Conservation (phyloP, 2,113 vertebrate species). For the Platichthys flesus region DNA sequence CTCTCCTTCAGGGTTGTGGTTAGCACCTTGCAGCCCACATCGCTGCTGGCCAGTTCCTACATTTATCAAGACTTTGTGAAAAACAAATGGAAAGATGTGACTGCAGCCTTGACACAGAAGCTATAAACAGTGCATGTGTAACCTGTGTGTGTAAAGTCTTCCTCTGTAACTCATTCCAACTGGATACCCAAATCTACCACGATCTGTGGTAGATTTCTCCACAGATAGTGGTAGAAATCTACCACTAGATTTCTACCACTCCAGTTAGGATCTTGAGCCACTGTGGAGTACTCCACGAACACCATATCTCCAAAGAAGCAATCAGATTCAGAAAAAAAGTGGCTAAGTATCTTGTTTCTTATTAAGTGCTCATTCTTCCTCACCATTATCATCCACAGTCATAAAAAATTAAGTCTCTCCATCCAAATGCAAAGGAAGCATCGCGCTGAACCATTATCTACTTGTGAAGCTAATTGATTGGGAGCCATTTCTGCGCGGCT, state of each 20-base stretch:
- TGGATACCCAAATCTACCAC: not conserved
- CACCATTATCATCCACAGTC: not conserved
- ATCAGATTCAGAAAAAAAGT: slow-evolving; percentile 4
- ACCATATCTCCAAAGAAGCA: not conserved
- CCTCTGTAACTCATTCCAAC: not conserved
- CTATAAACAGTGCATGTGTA: not conserved
- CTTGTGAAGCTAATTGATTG: slow-evolving; percentile 58
- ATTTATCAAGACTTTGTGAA: slow-evolving; percentile 19
- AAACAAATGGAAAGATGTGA: slow-evolving; percentile 2
- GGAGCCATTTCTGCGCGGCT: slow-evolving; percentile 41
- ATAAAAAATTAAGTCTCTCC: slow-evolving; percentile 15
- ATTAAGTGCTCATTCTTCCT: slow-evolving; percentile 24
- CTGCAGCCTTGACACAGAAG: not conserved
- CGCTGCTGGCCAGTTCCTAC: not conserved
- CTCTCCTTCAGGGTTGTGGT: slow-evolving; percentile 31
- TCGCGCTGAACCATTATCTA: slow-evolving; percentile 55
- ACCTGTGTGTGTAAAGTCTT: not conserved
- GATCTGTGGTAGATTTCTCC: no score
- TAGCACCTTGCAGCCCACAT: slow-evolving; percentile 20
- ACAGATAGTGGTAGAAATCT: no score
- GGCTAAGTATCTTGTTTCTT: not conserved
- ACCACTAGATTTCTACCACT: no score
- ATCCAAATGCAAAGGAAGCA: slow-evolving; percentile 44
- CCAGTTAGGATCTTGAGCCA: not conserved
- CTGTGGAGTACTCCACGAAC: not conserved